phyloP scores from a whole-genome alignment of 2,888 invertebrate species.

The Augochlorella aurata region DNA sequence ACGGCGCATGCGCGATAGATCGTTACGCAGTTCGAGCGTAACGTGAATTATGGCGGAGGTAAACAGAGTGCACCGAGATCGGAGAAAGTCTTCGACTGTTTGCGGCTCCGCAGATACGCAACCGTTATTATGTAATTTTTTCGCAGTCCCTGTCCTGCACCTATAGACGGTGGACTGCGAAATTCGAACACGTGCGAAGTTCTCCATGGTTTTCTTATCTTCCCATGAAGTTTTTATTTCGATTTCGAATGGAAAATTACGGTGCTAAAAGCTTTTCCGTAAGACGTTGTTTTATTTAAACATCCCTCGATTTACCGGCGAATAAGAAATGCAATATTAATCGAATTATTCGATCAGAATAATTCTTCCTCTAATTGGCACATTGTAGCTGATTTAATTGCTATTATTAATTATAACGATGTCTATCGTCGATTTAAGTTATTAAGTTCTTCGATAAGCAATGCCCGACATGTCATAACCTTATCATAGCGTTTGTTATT shows the following conservation, averaged over 20 bases:
- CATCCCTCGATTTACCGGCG: too few species aligned
- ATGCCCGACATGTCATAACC: neutral
- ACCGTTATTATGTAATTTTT: constrained; percentile 33
- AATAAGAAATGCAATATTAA: too few species aligned
- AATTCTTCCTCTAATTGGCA: too few species aligned
- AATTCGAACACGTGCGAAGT: neutral
- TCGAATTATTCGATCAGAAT: too few species aligned
- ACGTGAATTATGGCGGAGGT: constrained; percentile 42
- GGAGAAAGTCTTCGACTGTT: constrained; percentile 42
- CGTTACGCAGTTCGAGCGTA: constrained; percentile 40
- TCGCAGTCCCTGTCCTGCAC: neutral
- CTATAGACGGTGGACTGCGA: neutral
- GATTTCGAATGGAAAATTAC: too few species aligned
- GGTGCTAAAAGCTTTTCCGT: too few species aligned
- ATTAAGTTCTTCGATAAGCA: neutral
- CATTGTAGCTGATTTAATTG: too few species aligned
- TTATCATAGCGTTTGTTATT: neutral
- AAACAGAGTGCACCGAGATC: constrained; percentile 39
- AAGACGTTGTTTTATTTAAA: too few species aligned
- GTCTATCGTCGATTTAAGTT: neutral
- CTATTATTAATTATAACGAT: too few species aligned
- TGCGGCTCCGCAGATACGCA: constrained; percentile 15
- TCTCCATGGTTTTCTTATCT: neutral
- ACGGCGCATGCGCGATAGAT: constrained; percentile 40
- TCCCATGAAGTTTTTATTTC: too few species aligned